These are phyloP conservation scores for Periophthalmodon schlosseri DNA, from an alignment of 2,113 vertebrate species.

Conservation along the genomic window DNA sequence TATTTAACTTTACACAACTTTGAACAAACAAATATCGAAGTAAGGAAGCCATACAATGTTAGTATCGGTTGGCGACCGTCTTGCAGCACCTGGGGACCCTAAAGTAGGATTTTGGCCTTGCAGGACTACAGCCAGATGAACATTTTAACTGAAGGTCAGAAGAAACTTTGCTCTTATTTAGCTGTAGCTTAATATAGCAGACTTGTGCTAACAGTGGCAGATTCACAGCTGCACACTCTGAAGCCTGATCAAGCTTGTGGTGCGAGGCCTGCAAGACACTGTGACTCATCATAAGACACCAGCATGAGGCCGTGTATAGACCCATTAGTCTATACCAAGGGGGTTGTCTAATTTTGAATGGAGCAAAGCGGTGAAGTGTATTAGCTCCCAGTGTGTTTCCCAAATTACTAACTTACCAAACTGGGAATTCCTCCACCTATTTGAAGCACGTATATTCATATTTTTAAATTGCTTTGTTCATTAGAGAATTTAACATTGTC, in stretches of 20 bases:
- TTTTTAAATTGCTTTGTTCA: too few species aligned
- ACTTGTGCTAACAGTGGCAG: conserved; percentile 9
- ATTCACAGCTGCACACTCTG: conserved; percentile 19
- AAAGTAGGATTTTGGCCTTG: background rate
- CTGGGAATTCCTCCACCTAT: background rate
- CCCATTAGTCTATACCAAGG: background rate
- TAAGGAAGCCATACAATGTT: background rate
- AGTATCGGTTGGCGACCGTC: background rate
- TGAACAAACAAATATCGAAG: too few species aligned
- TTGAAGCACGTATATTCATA: too few species aligned
- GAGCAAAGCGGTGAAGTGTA: background rate
- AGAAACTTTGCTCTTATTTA: conserved; percentile 15
- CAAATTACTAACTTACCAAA: background rate
- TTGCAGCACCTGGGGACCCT: background rate
- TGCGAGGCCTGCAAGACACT: conserved; percentile 21
- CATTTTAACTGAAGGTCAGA: background rate
- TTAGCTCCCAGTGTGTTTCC: background rate
- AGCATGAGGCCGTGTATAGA: conserved; percentile 10
- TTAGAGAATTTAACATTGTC: too few species aligned
- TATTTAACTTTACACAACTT: too few species aligned
- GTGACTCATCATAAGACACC: conserved; percentile 43
- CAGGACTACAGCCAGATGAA: background rate
- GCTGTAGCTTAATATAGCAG: conserved; percentile 1
- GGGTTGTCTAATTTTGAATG: background rate
- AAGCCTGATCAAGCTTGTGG: conserved; percentile 7